phyloP scores from a whole-genome alignment of 2,113 vertebrate genomes.

The Trichechus manatus region DNA sequence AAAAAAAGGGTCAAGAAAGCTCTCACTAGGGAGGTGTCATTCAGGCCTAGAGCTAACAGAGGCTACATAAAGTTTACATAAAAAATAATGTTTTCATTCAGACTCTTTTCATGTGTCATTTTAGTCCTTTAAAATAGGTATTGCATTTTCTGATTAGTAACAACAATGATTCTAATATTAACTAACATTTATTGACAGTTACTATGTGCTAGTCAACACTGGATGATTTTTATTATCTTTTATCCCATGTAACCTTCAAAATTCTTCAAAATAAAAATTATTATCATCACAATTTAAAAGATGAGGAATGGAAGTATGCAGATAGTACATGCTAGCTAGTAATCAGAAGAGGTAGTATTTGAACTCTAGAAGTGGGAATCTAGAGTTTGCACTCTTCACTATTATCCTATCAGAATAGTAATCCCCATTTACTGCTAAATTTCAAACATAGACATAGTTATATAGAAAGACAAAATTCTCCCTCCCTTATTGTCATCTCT shows the following conservation, averaged over 20 bases:
- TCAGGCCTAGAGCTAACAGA: neutral
- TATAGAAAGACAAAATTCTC: neutral
- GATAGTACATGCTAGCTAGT: neutral
- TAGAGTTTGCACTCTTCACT: neutral
- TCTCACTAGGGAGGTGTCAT: neutral
- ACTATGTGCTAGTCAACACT: neutral
- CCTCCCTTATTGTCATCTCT: neutral
- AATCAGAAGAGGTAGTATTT: neutral
- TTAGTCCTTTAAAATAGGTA: constrained; percentile 1
- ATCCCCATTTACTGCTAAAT: neutral
- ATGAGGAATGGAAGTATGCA: neutral
- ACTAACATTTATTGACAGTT: neutral
- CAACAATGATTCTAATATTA: neutral
- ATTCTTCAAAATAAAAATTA: neutral
- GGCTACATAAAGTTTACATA: neutral
- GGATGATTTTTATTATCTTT: neutral
- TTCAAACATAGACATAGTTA: neutral
- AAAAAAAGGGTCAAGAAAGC: neutral
- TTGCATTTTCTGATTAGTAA: neutral
- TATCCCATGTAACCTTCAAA: neutral
- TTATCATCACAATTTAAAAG: neutral
- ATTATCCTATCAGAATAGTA: neutral
- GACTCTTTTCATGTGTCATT: neutral
- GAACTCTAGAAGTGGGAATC: neutral
- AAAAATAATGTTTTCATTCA: neutral